Evolutionary conservation across 2,888 invertebrate genomes (phyloP).

Genomic region (Aplocera efformata): DNA sequence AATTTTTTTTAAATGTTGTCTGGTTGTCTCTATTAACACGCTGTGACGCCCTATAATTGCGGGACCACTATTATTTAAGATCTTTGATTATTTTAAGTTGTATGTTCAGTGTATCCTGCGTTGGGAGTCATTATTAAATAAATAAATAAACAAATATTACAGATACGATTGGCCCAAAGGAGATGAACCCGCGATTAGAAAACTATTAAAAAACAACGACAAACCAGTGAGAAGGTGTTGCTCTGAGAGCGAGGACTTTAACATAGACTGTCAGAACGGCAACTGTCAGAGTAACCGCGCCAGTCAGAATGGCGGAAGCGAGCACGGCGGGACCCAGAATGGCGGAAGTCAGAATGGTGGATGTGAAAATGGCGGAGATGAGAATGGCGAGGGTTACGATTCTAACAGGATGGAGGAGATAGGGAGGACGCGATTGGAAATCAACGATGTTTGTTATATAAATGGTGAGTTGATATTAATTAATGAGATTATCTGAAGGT

Average conservation of each 20-base stretch:
- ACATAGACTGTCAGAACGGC: conserved; percentile 19
- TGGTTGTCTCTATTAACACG: no score
- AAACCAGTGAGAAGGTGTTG: conserved; percentile 43
- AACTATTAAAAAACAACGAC: conserved; percentile 47
- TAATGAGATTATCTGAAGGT: background rate
- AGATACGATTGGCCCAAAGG: conserved; percentile 89
- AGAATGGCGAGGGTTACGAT: conserved; percentile 43
- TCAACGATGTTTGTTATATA: conserved; percentile 95
- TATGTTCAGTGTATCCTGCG: no score
- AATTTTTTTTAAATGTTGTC: no score
- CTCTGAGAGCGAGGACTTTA: conserved; percentile 40
- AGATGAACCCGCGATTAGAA: conserved; percentile 62
- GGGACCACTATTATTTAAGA: no score
- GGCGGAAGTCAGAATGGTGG: conserved; percentile 15
- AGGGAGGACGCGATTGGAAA: conserved; percentile 82
- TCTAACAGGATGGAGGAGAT: conserved; percentile 82
- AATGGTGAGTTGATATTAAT: conserved; percentile 93
- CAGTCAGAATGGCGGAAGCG: conserved; percentile 15
- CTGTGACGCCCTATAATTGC: no score
- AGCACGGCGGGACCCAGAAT: conserved; percentile 32
- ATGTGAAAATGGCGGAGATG: conserved; percentile 23
- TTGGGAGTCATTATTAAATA: no score
- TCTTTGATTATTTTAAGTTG: no score
- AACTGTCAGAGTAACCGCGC: conserved; percentile 23
- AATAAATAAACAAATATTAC: no score